Conservation (phyloP, 2,888 invertebrate species). For the Neocrepidodera transversa region DNA sequence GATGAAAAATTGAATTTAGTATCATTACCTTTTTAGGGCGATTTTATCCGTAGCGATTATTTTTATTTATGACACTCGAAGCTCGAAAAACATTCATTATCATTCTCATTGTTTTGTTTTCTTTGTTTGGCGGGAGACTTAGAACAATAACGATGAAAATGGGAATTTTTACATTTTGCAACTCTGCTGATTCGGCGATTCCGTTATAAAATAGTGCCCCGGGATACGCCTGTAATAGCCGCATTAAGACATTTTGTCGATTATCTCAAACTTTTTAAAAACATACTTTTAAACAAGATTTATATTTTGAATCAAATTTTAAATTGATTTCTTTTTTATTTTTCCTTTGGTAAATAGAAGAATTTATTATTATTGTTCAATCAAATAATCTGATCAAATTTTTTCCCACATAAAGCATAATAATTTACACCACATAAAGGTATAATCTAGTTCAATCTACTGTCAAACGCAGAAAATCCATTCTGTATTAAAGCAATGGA, state of each 20-base stretch:
- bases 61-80: slow-evolving; percentile 27
- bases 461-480: background rate
- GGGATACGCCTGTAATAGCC: slow-evolving; percentile 2
- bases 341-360: too few relatives aligned
- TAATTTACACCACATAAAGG: too few relatives aligned
- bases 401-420: too few relatives aligned
- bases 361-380: too few relatives aligned
- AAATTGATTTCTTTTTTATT: too few relatives aligned
- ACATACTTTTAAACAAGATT: too few relatives aligned
- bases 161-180: slow-evolving; percentile 18
- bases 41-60: slow-evolving; percentile 23
- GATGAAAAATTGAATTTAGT: slow-evolving; percentile 25
- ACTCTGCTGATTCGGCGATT: slow-evolving; percentile 15
- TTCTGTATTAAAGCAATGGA: background rate
- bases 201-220: slow-evolving; percentile 4
- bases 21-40: slow-evolving; percentile 24
- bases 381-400: too few relatives aligned
- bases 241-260: slow-evolving; percentile 1
- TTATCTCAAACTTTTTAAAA: too few relatives aligned
- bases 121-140: slow-evolving; percentile 21
- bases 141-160: slow-evolving; percentile 19
- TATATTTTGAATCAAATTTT: too few relatives aligned
- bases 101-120: slow-evolving; percentile 24
- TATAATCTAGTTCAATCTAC: too few relatives aligned
- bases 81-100: slow-evolving; percentile 25